These are phyloP conservation scores for Malthinus seriepunctatus DNA, from an alignment of 2,888 invertebrate species.

Conservation along the genomic window DNA sequence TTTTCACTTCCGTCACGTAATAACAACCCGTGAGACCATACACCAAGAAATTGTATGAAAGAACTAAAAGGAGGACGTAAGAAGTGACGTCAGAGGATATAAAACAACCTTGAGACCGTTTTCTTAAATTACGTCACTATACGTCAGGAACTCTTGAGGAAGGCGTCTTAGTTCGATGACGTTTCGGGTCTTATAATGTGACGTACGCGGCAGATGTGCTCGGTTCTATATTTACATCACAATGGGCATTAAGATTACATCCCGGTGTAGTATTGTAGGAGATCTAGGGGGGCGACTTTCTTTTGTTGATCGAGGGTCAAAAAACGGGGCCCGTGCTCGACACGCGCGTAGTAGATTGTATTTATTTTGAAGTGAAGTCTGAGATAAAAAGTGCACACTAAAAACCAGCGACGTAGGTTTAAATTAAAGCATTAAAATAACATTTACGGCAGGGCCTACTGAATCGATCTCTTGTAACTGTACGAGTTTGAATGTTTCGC, in stretches of 20 bases:
- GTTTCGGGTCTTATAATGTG: conserved; percentile 28
- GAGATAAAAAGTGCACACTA: conserved; percentile 46
- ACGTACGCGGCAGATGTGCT: conserved; percentile 49
- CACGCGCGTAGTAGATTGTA: conserved; percentile 53
- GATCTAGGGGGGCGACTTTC: conserved; percentile 49
- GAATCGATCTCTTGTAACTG: no score
- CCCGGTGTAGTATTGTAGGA: conserved; percentile 50
- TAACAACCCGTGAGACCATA: conserved; percentile 9
- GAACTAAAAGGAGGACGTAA: conserved; percentile 23
- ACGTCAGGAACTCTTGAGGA: conserved; percentile 32
- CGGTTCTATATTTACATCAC: conserved; percentile 49
- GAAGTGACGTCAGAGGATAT: conserved; percentile 52
- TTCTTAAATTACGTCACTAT: conserved; percentile 47
- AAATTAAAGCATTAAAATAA: not conserved
- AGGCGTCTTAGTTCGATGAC: conserved; percentile 32
- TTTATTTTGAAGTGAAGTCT: conserved; percentile 46
- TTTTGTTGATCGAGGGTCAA: conserved; percentile 53
- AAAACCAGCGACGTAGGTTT: conserved; percentile 43
- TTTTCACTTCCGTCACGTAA: conserved; percentile 17
- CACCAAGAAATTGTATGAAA: conserved; percentile 22
- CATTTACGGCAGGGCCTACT: no score
- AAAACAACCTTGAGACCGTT: conserved; percentile 53
- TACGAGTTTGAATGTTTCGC: not conserved
- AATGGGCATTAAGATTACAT: conserved; percentile 55
- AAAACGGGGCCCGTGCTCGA: conserved; percentile 54